These are phyloP conservation scores for Agriopis leucophaearia DNA, from an alignment of 2,888 invertebrate genomes.

Conservation along the genomic window DNA sequence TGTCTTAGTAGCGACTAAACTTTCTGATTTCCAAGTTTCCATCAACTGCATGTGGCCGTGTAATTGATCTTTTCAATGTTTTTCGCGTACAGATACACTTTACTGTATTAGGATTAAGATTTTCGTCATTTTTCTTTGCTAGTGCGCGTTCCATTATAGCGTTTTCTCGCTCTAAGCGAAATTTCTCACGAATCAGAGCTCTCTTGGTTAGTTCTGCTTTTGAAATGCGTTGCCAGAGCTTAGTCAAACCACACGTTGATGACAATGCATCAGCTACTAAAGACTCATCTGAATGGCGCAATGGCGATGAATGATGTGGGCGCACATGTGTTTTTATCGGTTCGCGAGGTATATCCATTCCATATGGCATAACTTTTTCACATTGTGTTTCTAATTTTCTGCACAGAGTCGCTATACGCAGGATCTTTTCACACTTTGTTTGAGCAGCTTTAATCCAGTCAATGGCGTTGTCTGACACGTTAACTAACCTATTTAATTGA, in stretches of 20 bases:
- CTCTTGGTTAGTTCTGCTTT: conserved; percentile 73
- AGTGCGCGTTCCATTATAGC: conserved; percentile 58
- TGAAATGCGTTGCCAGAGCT: conserved; percentile 77
- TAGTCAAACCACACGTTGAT: conserved; percentile 69
- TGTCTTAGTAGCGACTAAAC: conserved; percentile 46
- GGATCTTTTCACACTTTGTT: conserved; percentile 17
- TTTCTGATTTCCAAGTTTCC: conserved; percentile 65
- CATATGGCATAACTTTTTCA: conserved; percentile 20
- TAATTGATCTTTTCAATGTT: conserved; percentile 33
- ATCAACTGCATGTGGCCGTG: conserved; percentile 65
- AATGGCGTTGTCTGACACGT: background rate
- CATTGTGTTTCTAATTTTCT: conserved; percentile 14
- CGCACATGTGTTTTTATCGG: background rate
- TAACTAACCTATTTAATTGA: background rate
- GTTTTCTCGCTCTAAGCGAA: conserved; percentile 71
- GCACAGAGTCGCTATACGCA: conserved; percentile 9
- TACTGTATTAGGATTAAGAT: conserved; percentile 52
- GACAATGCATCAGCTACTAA: conserved; percentile 68
- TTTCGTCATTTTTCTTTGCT: conserved; percentile 55
- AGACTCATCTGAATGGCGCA: conserved; percentile 71
- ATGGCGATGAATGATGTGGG: no score
- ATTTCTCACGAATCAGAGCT: conserved; percentile 73
- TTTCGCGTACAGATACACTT: conserved; percentile 59
- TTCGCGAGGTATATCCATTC: background rate
- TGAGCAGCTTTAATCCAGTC: background rate